Percentiles rank a stretch among this genome's conserved stretches.
Conservation (phyloP, 2,888 invertebrate genomes). For the Chrysolina americana region DNA sequence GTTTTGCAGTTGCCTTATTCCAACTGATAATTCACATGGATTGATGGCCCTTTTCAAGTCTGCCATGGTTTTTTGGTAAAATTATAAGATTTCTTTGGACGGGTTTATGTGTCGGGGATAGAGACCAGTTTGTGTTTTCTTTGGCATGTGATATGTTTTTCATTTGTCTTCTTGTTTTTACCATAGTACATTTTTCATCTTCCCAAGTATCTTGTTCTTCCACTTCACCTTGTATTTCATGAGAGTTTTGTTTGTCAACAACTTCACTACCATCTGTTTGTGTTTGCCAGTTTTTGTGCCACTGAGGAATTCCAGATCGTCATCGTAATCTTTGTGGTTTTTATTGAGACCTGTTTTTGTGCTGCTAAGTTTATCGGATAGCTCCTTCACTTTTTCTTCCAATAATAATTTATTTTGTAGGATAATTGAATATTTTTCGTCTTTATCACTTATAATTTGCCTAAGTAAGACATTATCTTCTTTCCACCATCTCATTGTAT, state of each 20-base stretch:
- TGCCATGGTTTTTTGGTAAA: slow-evolving; percentile 20
- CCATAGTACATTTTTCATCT: slow-evolving; percentile 18
- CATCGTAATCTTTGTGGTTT: slow-evolving; percentile 22
- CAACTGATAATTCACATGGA: slow-evolving; percentile 1
- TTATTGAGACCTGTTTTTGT: slow-evolving; percentile 25
- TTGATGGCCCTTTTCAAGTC: slow-evolving; percentile 8
- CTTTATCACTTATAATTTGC: slow-evolving; percentile 24
- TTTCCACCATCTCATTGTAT: slow-evolving; percentile 25
- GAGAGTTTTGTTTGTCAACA: slow-evolving; percentile 4
- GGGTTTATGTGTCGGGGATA: slow-evolving; percentile 1
- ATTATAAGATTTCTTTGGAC: slow-evolving; percentile 19
- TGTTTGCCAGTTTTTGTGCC: slow-evolving; percentile 22
- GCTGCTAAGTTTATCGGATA: slow-evolving; percentile 23
- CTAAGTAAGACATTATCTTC: slow-evolving; percentile 24
- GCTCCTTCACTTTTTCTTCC: slow-evolving; percentile 15
- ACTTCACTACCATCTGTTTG: slow-evolving; percentile 15
- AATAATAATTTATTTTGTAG: slow-evolving; percentile 16
- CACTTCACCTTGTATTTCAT: slow-evolving; percentile 22
- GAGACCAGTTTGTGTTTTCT: background rate
- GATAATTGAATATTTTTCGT: slow-evolving; percentile 26
- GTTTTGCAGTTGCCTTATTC: slow-evolving; percentile 15
- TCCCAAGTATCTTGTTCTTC: slow-evolving; percentile 8
- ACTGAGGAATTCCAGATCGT: slow-evolving; percentile 21
- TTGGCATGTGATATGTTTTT: background rate
- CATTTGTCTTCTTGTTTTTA: slow-evolving; percentile 14